These are phyloP conservation scores for Scaptomyza cyrtandrae DNA, from an alignment of 2,888 invertebrate species.

Conservation along the genomic window DNA sequence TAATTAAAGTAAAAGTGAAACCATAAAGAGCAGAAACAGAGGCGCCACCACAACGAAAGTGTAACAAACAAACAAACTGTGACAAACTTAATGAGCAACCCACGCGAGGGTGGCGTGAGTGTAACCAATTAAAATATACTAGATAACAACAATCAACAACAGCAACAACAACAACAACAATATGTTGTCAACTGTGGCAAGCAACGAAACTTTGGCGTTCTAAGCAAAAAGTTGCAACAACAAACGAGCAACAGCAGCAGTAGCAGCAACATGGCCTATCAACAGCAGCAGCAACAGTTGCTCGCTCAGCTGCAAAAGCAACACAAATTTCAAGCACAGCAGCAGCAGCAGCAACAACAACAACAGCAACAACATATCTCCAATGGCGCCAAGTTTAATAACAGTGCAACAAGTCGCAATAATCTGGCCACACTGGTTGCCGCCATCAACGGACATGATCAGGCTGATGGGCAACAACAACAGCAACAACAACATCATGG, in stretches of 20 bases:
- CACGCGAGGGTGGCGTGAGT: slow-evolving; percentile 58
- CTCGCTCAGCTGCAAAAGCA: slow-evolving; percentile 75
- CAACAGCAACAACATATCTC: slow-evolving; percentile 68
- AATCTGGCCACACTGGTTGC: slow-evolving; percentile 70
- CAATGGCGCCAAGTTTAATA: slow-evolving; percentile 65
- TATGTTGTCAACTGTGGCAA: slow-evolving; percentile 27
- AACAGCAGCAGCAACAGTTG: slow-evolving; percentile 74
- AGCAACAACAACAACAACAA: slow-evolving; percentile 13
- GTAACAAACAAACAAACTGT: slow-evolving; percentile 27
- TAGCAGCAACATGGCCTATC: slow-evolving; percentile 66
- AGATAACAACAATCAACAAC: slow-evolving; percentile 1
- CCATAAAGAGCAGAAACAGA: slow-evolving; percentile 26
- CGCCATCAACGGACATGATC: slow-evolving; percentile 78
- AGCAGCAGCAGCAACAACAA: slow-evolving; percentile 52
- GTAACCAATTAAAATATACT: slow-evolving; percentile 54
- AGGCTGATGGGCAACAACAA: slow-evolving; percentile 31
- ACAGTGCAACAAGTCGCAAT: slow-evolving; percentile 72
- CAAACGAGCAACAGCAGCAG: slow-evolving; percentile 48
- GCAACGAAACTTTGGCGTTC: slow-evolving; percentile 15
- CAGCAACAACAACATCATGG: background rate
- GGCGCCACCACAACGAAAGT: slow-evolving; percentile 49
- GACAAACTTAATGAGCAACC: slow-evolving; percentile 56
- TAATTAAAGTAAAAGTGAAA: slow-evolving; percentile 73
- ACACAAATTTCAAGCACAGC: slow-evolving; percentile 71
- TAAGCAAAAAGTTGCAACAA: slow-evolving; percentile 73